These are phyloP conservation scores for Thymelicus sylvestris DNA, from an alignment of 2,888 invertebrate species.

Conservation along the genomic window DNA sequence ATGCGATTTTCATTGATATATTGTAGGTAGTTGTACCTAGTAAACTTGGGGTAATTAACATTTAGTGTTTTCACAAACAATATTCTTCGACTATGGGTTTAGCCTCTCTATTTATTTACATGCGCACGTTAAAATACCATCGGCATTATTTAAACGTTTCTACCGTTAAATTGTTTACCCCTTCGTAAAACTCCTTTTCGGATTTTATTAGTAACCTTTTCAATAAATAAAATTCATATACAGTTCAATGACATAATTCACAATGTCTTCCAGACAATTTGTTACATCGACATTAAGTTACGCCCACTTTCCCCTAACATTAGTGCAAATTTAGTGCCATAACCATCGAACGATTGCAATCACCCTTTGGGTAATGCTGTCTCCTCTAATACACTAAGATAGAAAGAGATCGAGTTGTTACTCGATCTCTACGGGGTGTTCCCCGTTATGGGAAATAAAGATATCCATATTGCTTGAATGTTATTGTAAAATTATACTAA, in stretches of 20 bases:
- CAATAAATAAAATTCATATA: slow-evolving; percentile 1
- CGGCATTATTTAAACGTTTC: too few species aligned
- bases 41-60: too few species aligned
- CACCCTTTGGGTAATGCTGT: slow-evolving; percentile 45
- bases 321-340: slow-evolving; percentile 53
- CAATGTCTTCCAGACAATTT: slow-evolving; percentile 73
- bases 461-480: slow-evolving; percentile 52
- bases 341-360: slow-evolving; percentile 49
- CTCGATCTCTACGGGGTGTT: too few species aligned
- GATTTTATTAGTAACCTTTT: not conserved
- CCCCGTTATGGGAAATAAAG: slow-evolving; percentile 53
- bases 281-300: slow-evolving; percentile 73
- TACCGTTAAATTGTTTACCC: not conserved
- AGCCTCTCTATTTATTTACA: too few species aligned
- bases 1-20: too few species aligned
- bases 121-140: too few species aligned
- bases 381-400: slow-evolving; percentile 45
- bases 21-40: too few species aligned
- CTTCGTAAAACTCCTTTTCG: not conserved
- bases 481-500: slow-evolving; percentile 72
- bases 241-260: slow-evolving; percentile 24
- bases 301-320: slow-evolving; percentile 76
- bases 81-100: too few species aligned
- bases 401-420: slow-evolving; percentile 49
- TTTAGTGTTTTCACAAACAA: too few species aligned